phyloP scores from a whole-genome alignment of 2,113 vertebrate species.

The Lagenorhynchus albirostris region DNA sequence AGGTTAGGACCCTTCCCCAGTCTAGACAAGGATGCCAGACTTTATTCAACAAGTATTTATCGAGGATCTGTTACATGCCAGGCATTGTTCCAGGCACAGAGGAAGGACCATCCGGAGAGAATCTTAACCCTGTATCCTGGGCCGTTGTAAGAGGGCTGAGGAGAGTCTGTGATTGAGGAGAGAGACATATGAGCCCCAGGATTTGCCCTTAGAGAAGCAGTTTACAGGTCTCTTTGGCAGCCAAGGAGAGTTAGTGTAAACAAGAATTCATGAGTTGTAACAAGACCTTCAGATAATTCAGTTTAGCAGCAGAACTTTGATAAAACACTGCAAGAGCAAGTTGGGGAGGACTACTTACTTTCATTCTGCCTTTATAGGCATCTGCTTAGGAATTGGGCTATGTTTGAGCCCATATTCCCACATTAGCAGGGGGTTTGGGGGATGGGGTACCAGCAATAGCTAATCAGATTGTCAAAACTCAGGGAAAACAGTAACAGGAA shows the following conservation, averaged over 20 bases:
- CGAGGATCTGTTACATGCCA: background rate
- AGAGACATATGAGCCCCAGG: background rate
- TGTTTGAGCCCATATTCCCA: background rate
- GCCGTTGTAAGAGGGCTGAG: background rate
- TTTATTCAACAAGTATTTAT: background rate
- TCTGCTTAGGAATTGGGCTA: background rate
- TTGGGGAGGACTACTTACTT: background rate
- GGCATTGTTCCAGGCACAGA: background rate
- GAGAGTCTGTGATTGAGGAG: background rate
- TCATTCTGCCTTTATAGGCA: background rate
- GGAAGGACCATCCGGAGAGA: background rate
- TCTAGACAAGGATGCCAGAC: background rate
- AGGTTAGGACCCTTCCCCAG: background rate
- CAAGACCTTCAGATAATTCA: background rate
- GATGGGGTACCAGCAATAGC: background rate
- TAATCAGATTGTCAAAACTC: background rate
- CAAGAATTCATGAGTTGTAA: background rate
- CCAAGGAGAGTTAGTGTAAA: background rate
- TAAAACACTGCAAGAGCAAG: background rate
- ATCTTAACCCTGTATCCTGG: background rate
- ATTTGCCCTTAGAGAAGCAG: background rate
- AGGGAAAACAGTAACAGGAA: background rate
- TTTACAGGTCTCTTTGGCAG: background rate
- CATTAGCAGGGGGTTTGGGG: background rate
- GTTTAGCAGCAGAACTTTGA: background rate